Percentiles rank a stretch among this genome's conserved stretches.
Evolutionary conservation across 2,797 vertebrate genomes (phyloP).

Genomic region (Melanotaenia boesemani): DNA sequence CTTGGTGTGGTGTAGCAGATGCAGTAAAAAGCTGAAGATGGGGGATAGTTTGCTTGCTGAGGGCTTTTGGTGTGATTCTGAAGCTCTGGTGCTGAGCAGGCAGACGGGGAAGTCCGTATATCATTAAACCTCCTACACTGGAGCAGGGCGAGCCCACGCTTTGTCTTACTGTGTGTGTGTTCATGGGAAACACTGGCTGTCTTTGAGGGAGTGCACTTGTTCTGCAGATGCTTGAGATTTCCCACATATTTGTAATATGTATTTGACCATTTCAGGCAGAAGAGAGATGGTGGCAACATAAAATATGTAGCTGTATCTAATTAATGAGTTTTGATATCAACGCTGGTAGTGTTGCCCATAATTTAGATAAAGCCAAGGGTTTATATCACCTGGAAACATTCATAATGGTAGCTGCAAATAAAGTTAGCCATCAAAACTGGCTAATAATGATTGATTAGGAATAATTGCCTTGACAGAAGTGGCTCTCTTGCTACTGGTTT

Average conservation of each 20-base stretch:
- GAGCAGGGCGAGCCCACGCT: conserved; percentile 38
- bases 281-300: background rate
- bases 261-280: background rate
- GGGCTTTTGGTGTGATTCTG: conserved; percentile 49
- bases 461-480: no score
- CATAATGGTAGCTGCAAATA: no score
- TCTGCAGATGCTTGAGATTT: background rate
- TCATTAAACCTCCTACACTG: conserved; percentile 61
- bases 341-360: no score
- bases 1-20: background rate
- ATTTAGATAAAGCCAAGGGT: no score
- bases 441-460: no score
- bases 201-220: conserved; percentile 1
- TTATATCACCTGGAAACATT: no score
- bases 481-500: no score
- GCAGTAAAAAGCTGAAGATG: conserved; percentile 2
- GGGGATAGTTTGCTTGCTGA: conserved; percentile 21
- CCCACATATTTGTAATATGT: conserved; percentile 7
- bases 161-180: conserved; percentile 23
- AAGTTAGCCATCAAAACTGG: no score
- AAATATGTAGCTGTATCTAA: background rate
- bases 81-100: conserved; percentile 60
- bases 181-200: conserved; percentile 16
- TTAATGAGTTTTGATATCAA: no score
- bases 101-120: conserved; percentile 70